Percentiles rank a stretch among this genome's conserved stretches.
Conservation (phyloP, 1,140 invertebrate genomes). For the Scaptomyza montana region DNA sequence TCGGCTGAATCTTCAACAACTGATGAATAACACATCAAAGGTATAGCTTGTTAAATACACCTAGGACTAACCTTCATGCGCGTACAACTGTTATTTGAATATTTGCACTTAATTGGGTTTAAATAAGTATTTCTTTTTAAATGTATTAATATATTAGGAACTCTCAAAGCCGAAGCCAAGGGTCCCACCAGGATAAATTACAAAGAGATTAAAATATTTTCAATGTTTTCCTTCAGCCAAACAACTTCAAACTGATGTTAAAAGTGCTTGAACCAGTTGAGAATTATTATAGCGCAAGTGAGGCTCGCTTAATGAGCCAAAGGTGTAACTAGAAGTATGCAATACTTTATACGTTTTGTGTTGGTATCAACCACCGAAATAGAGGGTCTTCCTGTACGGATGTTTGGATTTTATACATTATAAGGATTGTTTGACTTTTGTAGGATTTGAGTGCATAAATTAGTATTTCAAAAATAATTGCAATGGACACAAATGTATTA, state of each 20-base stretch:
- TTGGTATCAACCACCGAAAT: neutral
- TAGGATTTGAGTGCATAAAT: neutral
- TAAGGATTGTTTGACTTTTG: neutral
- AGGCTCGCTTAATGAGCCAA: neutral
- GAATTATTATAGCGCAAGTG: conserved; percentile 42
- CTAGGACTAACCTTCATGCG: too few species aligned
- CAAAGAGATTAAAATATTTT: conserved; percentile 78
- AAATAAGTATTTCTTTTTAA: too few species aligned
- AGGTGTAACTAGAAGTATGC: conserved; percentile 43
- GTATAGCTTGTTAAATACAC: too few species aligned
- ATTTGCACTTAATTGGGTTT: too few species aligned
- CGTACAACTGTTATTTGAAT: too few species aligned
- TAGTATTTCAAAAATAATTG: neutral
- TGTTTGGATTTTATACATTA: neutral
- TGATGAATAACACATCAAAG: too few species aligned
- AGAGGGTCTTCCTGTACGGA: neutral
- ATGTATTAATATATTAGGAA: conserved; percentile 68
- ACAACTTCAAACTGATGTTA: neutral
- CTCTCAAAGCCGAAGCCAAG: conserved; percentile 74
- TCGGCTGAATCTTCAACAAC: too few species aligned
- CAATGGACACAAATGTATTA: neutral
- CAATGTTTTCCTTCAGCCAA: conserved; percentile 13
- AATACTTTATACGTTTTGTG: conserved; percentile 10
- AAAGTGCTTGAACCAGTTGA: conserved; percentile 40
- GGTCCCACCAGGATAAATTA: conserved; percentile 82